Evolutionary conservation across 2,888 invertebrate species (phyloP).

Genomic region (Punctoribates punctum): DNA sequence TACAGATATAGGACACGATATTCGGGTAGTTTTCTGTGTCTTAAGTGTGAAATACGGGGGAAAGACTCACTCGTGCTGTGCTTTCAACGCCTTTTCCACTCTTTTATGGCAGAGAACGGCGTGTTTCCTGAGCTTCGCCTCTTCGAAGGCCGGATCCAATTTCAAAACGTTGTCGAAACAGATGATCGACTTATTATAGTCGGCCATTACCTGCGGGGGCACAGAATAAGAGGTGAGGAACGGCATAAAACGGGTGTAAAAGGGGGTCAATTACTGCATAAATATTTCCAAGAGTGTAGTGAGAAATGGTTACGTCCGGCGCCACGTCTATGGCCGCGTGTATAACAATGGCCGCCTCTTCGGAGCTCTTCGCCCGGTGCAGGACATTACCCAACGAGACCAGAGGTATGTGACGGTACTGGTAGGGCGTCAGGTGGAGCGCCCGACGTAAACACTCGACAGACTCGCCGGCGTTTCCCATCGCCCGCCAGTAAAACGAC

Average conservation of each 20-base stretch:
- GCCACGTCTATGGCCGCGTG: constrained; percentile 70
- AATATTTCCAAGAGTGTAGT: constrained; percentile 69
- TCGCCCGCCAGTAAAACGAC: constrained; percentile 71
- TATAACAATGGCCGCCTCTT: constrained; percentile 69
- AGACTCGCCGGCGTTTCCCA: constrained; percentile 71
- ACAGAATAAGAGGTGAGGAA: no score
- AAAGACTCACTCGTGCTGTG: constrained; percentile 63
- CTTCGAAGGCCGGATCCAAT: constrained; percentile 62
- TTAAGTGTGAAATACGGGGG: no score
- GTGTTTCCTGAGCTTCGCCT: constrained; percentile 62
- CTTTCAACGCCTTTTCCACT: constrained; percentile 62
- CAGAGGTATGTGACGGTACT: constrained; percentile 68
- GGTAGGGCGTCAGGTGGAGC: constrained; percentile 68
- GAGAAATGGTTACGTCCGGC: constrained; percentile 61
- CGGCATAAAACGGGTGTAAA: no score
- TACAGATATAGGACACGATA: no score
- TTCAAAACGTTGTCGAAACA: constrained; percentile 66
- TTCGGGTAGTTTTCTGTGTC: no score
- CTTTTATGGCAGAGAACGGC: constrained; percentile 67
- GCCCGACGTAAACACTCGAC: constrained; percentile 73
- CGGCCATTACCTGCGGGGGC: constrained; percentile 64
- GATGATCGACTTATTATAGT: constrained; percentile 67
- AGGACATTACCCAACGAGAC: constrained; percentile 70
- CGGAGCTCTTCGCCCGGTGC: constrained; percentile 64
- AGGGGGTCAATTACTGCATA: constrained; percentile 67